Evolutionary conservation across 2,113 vertebrate species (phyloP), one percentile per base, ranked within the genome.

Genomic region (Python bivittatus): DNA sequence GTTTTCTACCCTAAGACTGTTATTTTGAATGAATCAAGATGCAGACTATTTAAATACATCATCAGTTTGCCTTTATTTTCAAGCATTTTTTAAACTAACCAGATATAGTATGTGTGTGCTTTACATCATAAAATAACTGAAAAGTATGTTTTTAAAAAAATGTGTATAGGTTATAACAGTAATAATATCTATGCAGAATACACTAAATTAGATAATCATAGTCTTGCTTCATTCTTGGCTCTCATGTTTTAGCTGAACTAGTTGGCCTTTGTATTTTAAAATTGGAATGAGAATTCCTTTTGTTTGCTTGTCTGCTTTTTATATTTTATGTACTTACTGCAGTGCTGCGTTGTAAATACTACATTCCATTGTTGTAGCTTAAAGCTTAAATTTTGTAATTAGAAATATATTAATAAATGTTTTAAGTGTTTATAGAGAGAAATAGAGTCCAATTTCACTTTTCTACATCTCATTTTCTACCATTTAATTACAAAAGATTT

Each of bases 341-440:
- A 84, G 7, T 90, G 89, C 90, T 91, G 56, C 57, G 52, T 33
- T 86, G 33, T 90, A 33, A 84, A 58, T 84, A 54, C 89, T 58
- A 23, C 72, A 84, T 44, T 83, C 15, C 17, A 52, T 10, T 86
- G 17, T 58, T 91, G 33, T 48, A 84, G 54, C 60, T 64, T 64
- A 44, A 72, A 9, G 44, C 61, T 90, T 58, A 84, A 44, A 57
- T 84, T 11, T 1, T 58, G 6, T 23, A 53, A 33, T 23, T 86
- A n/a, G 56, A 60, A 25, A 1, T 48, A 25, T 15, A 85, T n/a
- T 29, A 58, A 27, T 25, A 38, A 83, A 58, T 38, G 15, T 6
- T 56, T 22, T 33, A 84, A 20, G 6, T n/a, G 42, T 68, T 89
- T 89, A 33, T 29, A 91, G 54, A 27, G 25, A 58, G 89, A 27